Conservation (phyloP, 2,888 invertebrate genomes). For the Drosophila pseudotakahashii region DNA sequence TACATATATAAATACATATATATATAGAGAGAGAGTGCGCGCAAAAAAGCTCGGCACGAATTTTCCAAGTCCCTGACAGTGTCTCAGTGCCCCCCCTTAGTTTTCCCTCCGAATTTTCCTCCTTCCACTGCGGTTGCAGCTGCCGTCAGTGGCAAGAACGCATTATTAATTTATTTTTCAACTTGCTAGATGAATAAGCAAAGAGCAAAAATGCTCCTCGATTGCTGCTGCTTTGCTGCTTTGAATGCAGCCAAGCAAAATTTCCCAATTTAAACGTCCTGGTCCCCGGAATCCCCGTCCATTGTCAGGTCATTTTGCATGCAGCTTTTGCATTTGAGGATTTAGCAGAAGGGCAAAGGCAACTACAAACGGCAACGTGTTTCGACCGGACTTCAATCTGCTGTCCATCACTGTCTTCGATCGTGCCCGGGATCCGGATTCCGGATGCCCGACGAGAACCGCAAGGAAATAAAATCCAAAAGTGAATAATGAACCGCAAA, state of each 20-base stretch:
- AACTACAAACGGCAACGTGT: conserved; percentile 51
- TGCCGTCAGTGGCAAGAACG: conserved; percentile 78
- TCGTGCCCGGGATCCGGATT: conserved; percentile 39
- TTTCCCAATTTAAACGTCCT: conserved; percentile 63
- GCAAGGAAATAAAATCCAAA: conserved; percentile 71
- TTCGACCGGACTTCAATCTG: conserved; percentile 64
- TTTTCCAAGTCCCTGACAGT: conserved; percentile 35
- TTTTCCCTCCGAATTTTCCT: conserved; percentile 2
- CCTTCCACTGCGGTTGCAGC: conserved; percentile 65
- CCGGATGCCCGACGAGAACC: conserved; percentile 15
- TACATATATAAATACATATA: conserved; percentile 1
- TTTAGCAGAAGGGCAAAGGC: conserved; percentile 17
- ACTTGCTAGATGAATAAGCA: conserved; percentile 79
- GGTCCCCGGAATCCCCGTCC: background rate
- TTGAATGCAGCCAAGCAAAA: conserved; percentile 47
- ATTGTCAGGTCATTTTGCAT: conserved; percentile 72
- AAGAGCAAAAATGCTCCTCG: conserved; percentile 70
- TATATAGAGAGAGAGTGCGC: conserved; percentile 6
- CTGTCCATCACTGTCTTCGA: conserved; percentile 65
- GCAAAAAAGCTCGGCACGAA: conserved; percentile 32
- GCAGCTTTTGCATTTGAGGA: conserved; percentile 44
- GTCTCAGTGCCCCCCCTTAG: conserved; percentile 15
- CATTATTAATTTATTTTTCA: conserved; percentile 80
- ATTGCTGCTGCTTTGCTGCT: conserved; percentile 14
- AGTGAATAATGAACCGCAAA: conserved; percentile 82